phyloP scores from a whole-genome alignment of 2,113 vertebrate genomes.

The Syrrhaptes paradoxus region DNA sequence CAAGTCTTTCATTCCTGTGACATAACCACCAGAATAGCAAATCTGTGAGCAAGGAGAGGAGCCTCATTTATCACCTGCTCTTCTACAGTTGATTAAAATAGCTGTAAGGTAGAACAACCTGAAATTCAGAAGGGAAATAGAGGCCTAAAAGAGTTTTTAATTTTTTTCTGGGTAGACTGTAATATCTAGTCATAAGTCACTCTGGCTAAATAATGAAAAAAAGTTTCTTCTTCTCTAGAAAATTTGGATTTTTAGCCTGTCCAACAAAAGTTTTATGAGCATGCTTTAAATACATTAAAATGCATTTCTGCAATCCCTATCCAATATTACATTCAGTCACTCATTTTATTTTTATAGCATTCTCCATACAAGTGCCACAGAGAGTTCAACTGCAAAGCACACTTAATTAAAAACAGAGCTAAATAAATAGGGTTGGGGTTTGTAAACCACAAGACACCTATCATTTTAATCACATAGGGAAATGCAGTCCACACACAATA shows the following conservation, averaged over 20 bases:
- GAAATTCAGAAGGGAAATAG: constrained; percentile 13
- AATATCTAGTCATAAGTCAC: not conserved
- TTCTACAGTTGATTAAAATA: not conserved
- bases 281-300: constrained; percentile 44
- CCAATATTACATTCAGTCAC: constrained; percentile 26
- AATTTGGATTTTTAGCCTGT: constrained; percentile 29
- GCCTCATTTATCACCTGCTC: constrained; percentile 1
- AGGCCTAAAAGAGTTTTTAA: not conserved
- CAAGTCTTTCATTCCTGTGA: constrained; percentile 9
- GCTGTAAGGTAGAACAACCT: not conserved
- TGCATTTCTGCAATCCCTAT: not conserved
- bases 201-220: constrained; percentile 13
- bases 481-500: not conserved
- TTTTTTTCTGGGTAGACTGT: not conserved
- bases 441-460: constrained; percentile 43
- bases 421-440: constrained; percentile 54
- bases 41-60: not conserved
- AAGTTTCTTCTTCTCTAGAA: constrained; percentile 16
- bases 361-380: not conserved
- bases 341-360: constrained; percentile 46
- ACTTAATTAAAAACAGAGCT: constrained; percentile 59
- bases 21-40: constrained; percentile 11
- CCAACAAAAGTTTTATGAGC: constrained; percentile 45
- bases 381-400: constrained; percentile 8
- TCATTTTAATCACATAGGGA: constrained; percentile 42